Conservation (phyloP, 1,140 invertebrate genomes). For the Aradophagus sp. region DNA sequence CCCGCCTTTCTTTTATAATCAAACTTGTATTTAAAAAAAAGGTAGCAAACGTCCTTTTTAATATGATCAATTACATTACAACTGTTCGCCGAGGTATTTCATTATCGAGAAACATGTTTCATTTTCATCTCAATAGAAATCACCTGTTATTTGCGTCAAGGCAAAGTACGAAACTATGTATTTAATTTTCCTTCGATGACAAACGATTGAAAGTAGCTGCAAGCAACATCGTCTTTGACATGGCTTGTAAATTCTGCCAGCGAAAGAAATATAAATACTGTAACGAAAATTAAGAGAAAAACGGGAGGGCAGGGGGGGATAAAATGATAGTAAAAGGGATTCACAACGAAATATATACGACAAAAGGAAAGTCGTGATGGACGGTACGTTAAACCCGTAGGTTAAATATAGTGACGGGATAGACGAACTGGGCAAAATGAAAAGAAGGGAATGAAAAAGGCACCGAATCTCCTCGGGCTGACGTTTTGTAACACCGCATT, state of each 20-base stretch:
- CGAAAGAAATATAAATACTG: slow-evolving; percentile 26
- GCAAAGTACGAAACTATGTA: too few species aligned
- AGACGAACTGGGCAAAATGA: slow-evolving; percentile 13
- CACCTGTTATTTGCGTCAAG: too few species aligned
- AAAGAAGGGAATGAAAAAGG: slow-evolving; percentile 18
- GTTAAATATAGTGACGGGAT: slow-evolving; percentile 31
- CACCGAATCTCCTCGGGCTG: slow-evolving; percentile 17
- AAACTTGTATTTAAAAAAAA: too few species aligned
- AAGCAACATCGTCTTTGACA: too few species aligned
- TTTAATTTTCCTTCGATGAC: too few species aligned
- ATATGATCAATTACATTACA: too few species aligned
- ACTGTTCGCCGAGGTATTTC: too few species aligned
- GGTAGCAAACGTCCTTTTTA: too few species aligned
- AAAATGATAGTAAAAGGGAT: slow-evolving; percentile 29
- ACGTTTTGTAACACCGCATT: slow-evolving; percentile 5
- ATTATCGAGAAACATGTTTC: too few species aligned
- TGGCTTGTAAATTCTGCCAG: slow-evolving; percentile 5
- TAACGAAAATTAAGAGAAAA: slow-evolving; percentile 17
- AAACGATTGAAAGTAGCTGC: too few species aligned
- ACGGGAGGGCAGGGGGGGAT: slow-evolving; percentile 29
- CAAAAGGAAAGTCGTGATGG: slow-evolving; percentile 44
- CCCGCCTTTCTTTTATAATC: too few species aligned
- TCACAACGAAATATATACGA: slow-evolving; percentile 30
- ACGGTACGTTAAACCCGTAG: slow-evolving; percentile 25
- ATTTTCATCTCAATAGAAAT: too few species aligned